phyloP scores from a whole-genome alignment of 2,888 invertebrate genomes.

The Lasioglossum figueresi region DNA sequence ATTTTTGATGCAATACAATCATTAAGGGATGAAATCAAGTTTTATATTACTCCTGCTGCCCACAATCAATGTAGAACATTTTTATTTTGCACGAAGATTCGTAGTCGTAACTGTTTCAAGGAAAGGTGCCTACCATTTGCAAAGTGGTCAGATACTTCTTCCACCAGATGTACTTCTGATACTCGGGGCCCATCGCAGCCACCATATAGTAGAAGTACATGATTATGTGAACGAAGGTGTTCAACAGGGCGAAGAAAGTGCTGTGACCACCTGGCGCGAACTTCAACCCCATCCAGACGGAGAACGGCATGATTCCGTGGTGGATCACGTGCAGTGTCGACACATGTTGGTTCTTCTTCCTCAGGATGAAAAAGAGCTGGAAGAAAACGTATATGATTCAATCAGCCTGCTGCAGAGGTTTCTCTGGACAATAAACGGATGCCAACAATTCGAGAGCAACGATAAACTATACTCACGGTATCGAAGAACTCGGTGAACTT shows the following conservation, averaged over 20 bases:
- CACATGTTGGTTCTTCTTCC: slow-evolving; percentile 97
- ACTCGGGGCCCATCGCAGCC: slow-evolving; percentile 96
- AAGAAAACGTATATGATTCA: slow-evolving; percentile 61
- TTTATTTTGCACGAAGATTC: too few relatives aligned
- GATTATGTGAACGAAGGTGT: slow-evolving; percentile 97
- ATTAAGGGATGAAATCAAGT: too few relatives aligned
- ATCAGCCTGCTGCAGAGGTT: not conserved
- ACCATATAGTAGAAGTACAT: slow-evolving; percentile 99
- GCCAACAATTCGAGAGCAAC: not conserved
- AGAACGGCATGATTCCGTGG: slow-evolving; percentile 98
- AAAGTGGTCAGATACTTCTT: slow-evolving; percentile 97
- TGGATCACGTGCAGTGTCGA: slow-evolving; percentile 98
- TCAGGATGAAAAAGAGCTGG: slow-evolving; percentile 94
- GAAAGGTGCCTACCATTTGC: slow-evolving; percentile 91
- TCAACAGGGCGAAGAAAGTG: slow-evolving; percentile 97
- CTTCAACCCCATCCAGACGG: slow-evolving; percentile 96
- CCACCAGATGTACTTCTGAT: slow-evolving; percentile 98
- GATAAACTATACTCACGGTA: slow-evolving; percentile 87
- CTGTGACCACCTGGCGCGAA: slow-evolving; percentile 98
- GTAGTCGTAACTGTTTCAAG: too few relatives aligned
- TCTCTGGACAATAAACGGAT: not conserved
- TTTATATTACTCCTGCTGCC: too few relatives aligned
- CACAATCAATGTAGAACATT: too few relatives aligned
- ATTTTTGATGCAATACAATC: too few relatives aligned
- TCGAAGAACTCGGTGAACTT: slow-evolving; percentile 99